Evolutionary conservation across 2,888 invertebrate genomes (phyloP), one percentile per base, ranked within the genome.

Genomic region (Tachystola acroxantha): DNA sequence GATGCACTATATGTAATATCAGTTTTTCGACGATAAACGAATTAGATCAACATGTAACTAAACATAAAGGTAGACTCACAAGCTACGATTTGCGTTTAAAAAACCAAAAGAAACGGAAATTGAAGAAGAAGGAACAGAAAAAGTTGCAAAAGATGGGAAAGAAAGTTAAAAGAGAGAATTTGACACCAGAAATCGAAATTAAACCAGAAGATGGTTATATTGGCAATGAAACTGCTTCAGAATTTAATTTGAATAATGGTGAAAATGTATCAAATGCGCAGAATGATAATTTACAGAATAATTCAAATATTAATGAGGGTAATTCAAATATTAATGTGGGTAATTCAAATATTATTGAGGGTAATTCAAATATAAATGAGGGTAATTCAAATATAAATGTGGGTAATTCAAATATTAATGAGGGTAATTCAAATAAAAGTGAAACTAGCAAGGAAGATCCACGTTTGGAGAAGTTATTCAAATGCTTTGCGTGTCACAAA

Each of bases 161-260:
- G 31, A 61, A 60, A 37, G 45, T 64, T 0, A 73, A 72, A 25
- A 53, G 63, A 10, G 55, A 52, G 0, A 54, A 59, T 2, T 34
- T 45, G 0, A 28, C 42, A 0, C 4, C 45, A 0, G 70, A 70
- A 0, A 25, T 79, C 1, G 85, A 85, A 37, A 80, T 82, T 0
- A 84, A 84, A 42, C 82, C 84, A 0, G 84, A 84, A 52, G 84
- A 82, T 0, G 84, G 84, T 0, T 84, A 79, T 24, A 84, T 84
- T 19, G 84, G 84, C 4, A 72, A 57, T 1, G 76, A 76, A 19
- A 74, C 59, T 37, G 69, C 75, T 0, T 22, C 50, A 0, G 70
- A 79, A 7, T 64, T 30, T 0, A 43, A 26, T 10, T 39, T 39
- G 0, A 42, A 39, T 36, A 45, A 40, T 16, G 41, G 43, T 30